Evolutionary conservation across 2,113 vertebrate species (phyloP).

Genomic region (Sinocyclocheilus anshuiensis): DNA sequence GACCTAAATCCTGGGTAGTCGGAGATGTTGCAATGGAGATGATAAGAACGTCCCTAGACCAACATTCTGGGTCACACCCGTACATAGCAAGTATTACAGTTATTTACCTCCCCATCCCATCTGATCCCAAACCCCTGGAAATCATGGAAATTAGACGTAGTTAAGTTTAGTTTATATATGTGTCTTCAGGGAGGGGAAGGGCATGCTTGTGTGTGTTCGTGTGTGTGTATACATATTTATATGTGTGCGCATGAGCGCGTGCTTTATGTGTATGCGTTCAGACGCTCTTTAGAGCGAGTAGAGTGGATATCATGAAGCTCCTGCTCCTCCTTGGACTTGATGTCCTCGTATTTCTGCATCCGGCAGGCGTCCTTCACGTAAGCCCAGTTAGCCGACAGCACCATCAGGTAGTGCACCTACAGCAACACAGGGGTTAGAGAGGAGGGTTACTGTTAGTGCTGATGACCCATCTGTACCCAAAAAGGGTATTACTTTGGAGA

Average conservation of each 20-base stretch:
- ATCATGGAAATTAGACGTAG: conserved; percentile 19
- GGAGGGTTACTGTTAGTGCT: conserved; percentile 47
- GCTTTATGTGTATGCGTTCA: conserved; percentile 79
- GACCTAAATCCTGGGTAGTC: conserved; percentile 46
- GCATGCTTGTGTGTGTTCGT: conserved; percentile 46
- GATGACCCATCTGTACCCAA: background rate
- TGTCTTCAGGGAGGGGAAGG: conserved; percentile 33
- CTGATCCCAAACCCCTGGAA: conserved; percentile 12
- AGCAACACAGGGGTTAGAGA: conserved; percentile 76
- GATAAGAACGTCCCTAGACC: conserved; percentile 13
- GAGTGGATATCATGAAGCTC: conserved; percentile 99
- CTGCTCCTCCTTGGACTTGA: conserved; percentile 99
- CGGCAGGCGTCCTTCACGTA: conserved; percentile 98
- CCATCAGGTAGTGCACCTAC: conserved; percentile 99
- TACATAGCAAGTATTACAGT: conserved; percentile 3
- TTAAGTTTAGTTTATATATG: conserved; percentile 39
- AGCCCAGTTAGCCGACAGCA: conserved; percentile 98
- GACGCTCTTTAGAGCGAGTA: conserved; percentile 98
- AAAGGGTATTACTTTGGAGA: background rate
- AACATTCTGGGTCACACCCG: conserved; percentile 46
- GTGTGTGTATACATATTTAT: conserved; percentile 43
- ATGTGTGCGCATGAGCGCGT: conserved; percentile 78
- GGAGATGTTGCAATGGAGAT: conserved; percentile 40
- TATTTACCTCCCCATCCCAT: conserved; percentile 45
- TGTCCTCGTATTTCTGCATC: conserved; percentile 99